These are phyloP conservation scores for Drosophila suzukii DNA, from an alignment of 1,140 invertebrate species.

Conservation along the genomic window DNA sequence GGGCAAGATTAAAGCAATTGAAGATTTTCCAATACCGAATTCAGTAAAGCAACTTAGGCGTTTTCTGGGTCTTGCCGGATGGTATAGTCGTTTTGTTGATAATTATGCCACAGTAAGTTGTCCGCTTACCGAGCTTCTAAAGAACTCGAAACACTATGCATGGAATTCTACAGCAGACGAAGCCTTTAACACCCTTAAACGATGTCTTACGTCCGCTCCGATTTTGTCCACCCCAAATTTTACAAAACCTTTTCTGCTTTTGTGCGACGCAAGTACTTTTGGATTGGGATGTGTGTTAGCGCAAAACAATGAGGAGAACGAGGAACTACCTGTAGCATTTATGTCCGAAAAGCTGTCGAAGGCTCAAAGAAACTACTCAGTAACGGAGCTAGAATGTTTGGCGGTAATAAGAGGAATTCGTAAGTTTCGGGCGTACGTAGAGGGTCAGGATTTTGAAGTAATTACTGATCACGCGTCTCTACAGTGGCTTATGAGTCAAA, in stretches of 20 bases:
- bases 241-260: slow-evolving; percentile 26
- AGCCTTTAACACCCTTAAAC: slow-evolving; percentile 1
- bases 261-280: slow-evolving; percentile 40
- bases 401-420: slow-evolving; percentile 15
- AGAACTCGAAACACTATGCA: slow-evolving; percentile 17
- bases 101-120: slow-evolving; percentile 43
- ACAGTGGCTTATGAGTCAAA: slow-evolving; percentile 76
- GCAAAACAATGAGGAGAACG: slow-evolving; percentile 19
- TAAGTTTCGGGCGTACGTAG: too few relatives aligned
- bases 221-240: slow-evolving; percentile 30
- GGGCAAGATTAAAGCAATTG: slow-evolving; percentile 49
- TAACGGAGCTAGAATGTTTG: slow-evolving; percentile 20
- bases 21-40: slow-evolving; percentile 27
- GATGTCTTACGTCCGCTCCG: slow-evolving; percentile 3
- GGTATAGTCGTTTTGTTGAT: slow-evolving; percentile 83
- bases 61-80: slow-evolving; percentile 85
- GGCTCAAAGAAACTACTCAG: slow-evolving; percentile 21
- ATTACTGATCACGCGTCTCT: slow-evolving; percentile 67
- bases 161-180: slow-evolving; percentile 10
- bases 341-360: slow-evolving; percentile 2
- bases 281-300: slow-evolving; percentile 26
- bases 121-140: slow-evolving; percentile 25
- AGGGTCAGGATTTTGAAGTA: too few relatives aligned
- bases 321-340: background rate
- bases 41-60: slow-evolving; percentile 70